Evolutionary conservation across 2,797 vertebrate species (phyloP).

Genomic region (Neoniphon sammara): DNA sequence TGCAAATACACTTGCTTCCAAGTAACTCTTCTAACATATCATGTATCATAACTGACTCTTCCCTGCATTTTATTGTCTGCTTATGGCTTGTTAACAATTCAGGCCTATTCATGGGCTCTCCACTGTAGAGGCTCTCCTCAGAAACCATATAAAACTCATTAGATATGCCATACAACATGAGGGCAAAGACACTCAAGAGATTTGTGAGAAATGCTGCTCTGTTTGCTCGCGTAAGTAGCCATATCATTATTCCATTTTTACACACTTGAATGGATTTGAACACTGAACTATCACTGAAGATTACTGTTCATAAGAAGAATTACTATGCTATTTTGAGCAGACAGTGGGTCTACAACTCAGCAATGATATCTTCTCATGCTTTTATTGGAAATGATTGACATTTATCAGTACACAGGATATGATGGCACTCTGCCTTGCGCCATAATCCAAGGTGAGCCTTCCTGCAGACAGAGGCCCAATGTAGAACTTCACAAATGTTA

Average conservation of each 20-base stretch:
- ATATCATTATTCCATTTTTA: constrained; percentile 32
- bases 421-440: no score
- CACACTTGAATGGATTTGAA: constrained; percentile 14
- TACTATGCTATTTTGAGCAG: constrained; percentile 1
- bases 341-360: constrained; percentile 9
- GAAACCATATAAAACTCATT: constrained; percentile 23
- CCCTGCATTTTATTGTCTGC: not conserved
- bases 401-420: no score
- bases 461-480: no score
- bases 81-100: constrained; percentile 13
- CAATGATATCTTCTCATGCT: constrained; percentile 9
- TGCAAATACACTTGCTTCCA: no score
- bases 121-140: not conserved
- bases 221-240: not conserved
- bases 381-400: constrained; percentile 5
- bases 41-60: not conserved
- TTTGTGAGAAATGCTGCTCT: constrained; percentile 10
- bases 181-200: not conserved
- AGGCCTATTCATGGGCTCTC: constrained; percentile 2
- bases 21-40: not conserved
- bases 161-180: not conserved
- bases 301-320: not conserved
- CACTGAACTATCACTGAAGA: constrained; percentile 15
- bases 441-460: no score
- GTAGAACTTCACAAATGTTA: no score